Conservation (phyloP, 2,888 invertebrate genomes). For the Diaprepes abbreviatus region DNA sequence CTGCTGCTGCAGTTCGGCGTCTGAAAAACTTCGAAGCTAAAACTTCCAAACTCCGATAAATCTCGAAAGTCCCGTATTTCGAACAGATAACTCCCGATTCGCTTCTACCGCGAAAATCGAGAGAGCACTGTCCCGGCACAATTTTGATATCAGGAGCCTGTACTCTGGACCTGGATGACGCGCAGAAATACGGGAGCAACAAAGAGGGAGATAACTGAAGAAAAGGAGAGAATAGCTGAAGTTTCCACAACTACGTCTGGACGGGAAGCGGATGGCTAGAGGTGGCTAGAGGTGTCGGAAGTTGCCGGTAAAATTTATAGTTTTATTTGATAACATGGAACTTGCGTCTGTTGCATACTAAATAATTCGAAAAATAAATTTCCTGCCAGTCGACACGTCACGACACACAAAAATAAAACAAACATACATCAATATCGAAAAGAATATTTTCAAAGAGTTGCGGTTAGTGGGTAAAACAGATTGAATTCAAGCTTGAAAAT, state of each 20-base stretch:
- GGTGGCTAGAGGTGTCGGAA: slow-evolving; percentile 45
- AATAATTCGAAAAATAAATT: slow-evolving; percentile 9
- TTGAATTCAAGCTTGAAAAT: no score
- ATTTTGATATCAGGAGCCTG: slow-evolving; percentile 43
- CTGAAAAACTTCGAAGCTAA: slow-evolving; percentile 39
- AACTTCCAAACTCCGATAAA: slow-evolving; percentile 40
- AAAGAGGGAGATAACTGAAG: slow-evolving; percentile 8
- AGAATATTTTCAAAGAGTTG: background rate
- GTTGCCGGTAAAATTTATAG: slow-evolving; percentile 44
- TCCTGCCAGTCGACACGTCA: background rate
- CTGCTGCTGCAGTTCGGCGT: slow-evolving; percentile 43
- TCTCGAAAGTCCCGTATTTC: slow-evolving; percentile 31
- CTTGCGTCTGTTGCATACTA: slow-evolving; percentile 25
- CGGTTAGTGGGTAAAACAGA: no score
- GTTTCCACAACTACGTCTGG: slow-evolving; percentile 47
- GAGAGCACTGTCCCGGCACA: slow-evolving; percentile 50
- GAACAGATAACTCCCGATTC: slow-evolving; percentile 25
- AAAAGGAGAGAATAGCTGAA: slow-evolving; percentile 28
- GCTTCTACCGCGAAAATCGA: slow-evolving; percentile 33
- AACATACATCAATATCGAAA: background rate
- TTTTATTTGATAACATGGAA: slow-evolving; percentile 41
- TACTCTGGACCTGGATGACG: slow-evolving; percentile 46
- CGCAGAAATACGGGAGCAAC: slow-evolving; percentile 41
- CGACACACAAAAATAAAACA: background rate
- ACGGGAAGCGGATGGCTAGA: slow-evolving; percentile 40